Evolutionary conservation across 2,888 invertebrate species (phyloP), one percentile per base, ranked within the genome.

Genomic region (Pyrrhia umbra): DNA sequence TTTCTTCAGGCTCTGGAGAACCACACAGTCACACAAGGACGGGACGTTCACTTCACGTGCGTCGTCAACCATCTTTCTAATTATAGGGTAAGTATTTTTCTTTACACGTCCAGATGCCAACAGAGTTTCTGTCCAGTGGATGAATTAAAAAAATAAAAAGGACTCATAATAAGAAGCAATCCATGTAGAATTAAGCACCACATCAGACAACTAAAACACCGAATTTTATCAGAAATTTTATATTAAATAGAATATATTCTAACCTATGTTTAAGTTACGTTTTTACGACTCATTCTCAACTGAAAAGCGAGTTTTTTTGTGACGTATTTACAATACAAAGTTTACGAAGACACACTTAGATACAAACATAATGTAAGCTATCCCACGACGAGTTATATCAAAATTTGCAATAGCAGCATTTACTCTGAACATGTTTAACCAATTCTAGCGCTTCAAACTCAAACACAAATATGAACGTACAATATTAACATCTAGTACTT

Each of bases 1-100:
- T 98, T 98, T 92, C 95, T 98, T 82, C 97, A 97, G 79, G 97
- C 97, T 59, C 92, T 98, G 87, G 97, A 97, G 87, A 98, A 98
- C 91, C 96, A 97, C 88, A 98, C 98, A 42, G 97, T 98, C 66
- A 97, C 97, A 57, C 97, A 97, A 91, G 98, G 98, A 60, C 95
- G 98, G 56, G 98, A 98, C 90, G 97, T 98, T 62, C 97, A 96
- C 88, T 98, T 98, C 92, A 98, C 98, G 52, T 98, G 98, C 89
- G 97, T 98, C 81, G 98, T 98, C 87, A 98, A 98, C 93, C 97
- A 98, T 92, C 96, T 98, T 80, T 97, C 97, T 77, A 95, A 96
- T 86, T 98, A 98, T 92, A 97, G 97, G 96, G 98, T 98, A 95
- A 95, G 95, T 76, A 15, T 59, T 13, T 16, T 43, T 18, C 52